phyloP scores from a whole-genome alignment of 2,888 invertebrate species.

The Heterodera filipjevi region DNA sequence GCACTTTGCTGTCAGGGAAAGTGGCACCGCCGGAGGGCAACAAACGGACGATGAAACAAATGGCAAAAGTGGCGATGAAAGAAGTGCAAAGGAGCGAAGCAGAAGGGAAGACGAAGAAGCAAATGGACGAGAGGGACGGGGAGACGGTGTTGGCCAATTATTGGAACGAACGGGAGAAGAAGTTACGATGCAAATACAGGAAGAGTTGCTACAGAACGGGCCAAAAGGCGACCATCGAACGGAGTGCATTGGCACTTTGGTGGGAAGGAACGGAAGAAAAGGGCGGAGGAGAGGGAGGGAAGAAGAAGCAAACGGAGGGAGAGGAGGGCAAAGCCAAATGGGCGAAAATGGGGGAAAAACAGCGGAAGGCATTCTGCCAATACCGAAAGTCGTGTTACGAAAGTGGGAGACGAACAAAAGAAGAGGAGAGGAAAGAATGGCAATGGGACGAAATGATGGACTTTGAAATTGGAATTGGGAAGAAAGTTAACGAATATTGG shows the following conservation, averaged over 20 bases:
- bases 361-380: conserved; percentile 45
- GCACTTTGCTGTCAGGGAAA: conserved; percentile 4
- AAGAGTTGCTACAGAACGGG: conserved; percentile 58
- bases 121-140: conserved; percentile 38
- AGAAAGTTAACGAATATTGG: conserved; percentile 19
- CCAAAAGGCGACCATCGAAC: conserved; percentile 46
- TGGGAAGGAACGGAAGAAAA: conserved; percentile 20
- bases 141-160: conserved; percentile 27
- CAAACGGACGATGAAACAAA: conserved; percentile 49
- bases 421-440: neutral
- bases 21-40: conserved; percentile 1
- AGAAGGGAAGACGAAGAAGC: conserved; percentile 65
- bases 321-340: conserved; percentile 18
- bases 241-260: conserved; percentile 7
- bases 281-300: neutral
- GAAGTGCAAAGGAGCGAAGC: conserved; percentile 46
- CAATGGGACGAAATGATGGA: neutral
- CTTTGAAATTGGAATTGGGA: neutral
- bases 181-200: conserved; percentile 54
- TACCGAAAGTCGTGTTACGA: conserved; percentile 48
- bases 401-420: neutral
- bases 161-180: conserved; percentile 24
- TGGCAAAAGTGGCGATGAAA: conserved; percentile 48
- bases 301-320: neutral
- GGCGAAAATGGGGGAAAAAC: conserved; percentile 14